Evolutionary conservation across 2,113 vertebrate genomes (phyloP).

Genomic region (Malurus elegans): DNA sequence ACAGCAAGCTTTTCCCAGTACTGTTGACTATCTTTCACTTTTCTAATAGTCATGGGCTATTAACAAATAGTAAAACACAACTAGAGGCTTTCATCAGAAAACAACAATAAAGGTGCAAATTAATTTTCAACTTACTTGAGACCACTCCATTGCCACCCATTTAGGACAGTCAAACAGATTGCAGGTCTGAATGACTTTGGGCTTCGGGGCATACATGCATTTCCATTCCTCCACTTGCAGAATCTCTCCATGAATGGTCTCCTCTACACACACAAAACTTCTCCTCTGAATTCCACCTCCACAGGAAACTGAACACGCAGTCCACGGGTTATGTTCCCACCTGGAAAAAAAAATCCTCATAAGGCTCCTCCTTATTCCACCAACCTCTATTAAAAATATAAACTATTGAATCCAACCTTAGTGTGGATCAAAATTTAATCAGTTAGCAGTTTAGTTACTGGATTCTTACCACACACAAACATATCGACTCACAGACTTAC

Average conservation of each 20-base stretch:
- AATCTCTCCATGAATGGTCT: slow-evolving; percentile 84
- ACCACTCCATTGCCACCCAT: slow-evolving; percentile 95
- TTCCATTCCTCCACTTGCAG: slow-evolving; percentile 92
- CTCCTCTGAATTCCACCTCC: slow-evolving; percentile 89
- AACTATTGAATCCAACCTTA: background rate
- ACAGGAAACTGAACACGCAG: slow-evolving; percentile 87
- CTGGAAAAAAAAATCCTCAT: slow-evolving; percentile 53
- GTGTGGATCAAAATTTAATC: background rate
- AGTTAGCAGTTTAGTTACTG: background rate
- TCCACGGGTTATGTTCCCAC: slow-evolving; percentile 96
- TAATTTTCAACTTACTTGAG: slow-evolving; percentile 81
- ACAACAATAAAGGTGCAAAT: background rate
- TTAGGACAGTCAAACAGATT: slow-evolving; percentile 89
- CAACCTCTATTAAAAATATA: background rate
- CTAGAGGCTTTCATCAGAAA: background rate
- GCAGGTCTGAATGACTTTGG: slow-evolving; percentile 83
- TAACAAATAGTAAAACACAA: background rate
- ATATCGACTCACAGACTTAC: background rate
- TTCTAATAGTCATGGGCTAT: background rate
- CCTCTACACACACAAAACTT: slow-evolving; percentile 88
- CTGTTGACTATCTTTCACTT: background rate
- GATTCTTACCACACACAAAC: background rate
- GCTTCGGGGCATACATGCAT: slow-evolving; percentile 88
- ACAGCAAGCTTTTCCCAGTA: background rate
- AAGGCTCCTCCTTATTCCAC: background rate